Evolutionary conservation across 2,797 vertebrate species (phyloP), one percentile per base, ranked within the genome.

Genomic region (Sebastes elongatus): DNA sequence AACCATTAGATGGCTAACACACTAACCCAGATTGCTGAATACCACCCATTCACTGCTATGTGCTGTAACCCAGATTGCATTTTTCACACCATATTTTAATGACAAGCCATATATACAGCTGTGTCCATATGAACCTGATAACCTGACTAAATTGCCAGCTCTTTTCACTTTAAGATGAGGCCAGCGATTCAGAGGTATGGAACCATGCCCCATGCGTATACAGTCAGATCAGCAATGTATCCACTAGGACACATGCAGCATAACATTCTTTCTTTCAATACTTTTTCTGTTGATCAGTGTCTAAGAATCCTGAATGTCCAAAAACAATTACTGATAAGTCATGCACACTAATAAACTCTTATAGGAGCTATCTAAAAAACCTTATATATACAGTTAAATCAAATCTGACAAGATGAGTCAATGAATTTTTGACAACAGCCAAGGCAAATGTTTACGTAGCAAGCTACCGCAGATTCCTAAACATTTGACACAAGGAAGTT

Each of bases 21-120:
- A 88, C 53, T 85, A 81, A 85, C 71, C 82, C 84, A 87, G 81
- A 87, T 76, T 33, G 25, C 38, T 57, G 6, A 83, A 71, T 57
- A 52, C 14, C 14, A 33, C 13, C 23, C 66, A 70, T 61, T 72
- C 46, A 79, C 25, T 23, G 46, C 75, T 71, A 20, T 66, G 62
- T 33, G 63, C 61, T 80, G 56, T 71, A 85, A 85, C 68, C 59
- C 74, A 81, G 65, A 83, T 71, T 30, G 11, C 14, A 63, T 25
- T 66, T 69, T 55, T 66, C 67, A 71, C 59, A 73, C 5, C 78
- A 30, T 28, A 38, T 73, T 79, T 79, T 23, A 20, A 71, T 69
- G 32, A 71, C 61, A 38, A 62, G 13, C 49, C 38, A 30, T 74
- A 62, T 46, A 22, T 10, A 38, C 28, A 0, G 28, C 30, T 49